Evolutionary conservation across 2,113 vertebrate genomes (phyloP), one percentile per base, ranked within the genome.

Genomic region (Probosciger aterrimus): DNA sequence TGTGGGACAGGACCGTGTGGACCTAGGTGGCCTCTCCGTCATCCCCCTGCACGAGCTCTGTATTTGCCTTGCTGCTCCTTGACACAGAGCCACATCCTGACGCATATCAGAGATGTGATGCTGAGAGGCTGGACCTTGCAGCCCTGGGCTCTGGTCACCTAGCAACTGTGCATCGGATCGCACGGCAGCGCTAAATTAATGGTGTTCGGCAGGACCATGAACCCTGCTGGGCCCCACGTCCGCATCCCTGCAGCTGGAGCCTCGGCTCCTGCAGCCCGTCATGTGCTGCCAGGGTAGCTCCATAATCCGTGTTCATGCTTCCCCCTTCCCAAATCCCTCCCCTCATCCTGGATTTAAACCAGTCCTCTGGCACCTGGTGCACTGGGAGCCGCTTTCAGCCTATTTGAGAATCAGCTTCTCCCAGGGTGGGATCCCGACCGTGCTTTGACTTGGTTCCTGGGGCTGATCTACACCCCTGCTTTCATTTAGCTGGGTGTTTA

Each of bases 61-160:
- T 25, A 7, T 76, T 77, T 57, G 9, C 16, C 22, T 46, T 25
- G 84, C 52, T 1, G 2, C 55, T 67, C 31, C 39, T 41, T 76
- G 77, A 28, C 18, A 6, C 7, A 13, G 17, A 75, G 46, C 35
- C 19, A 30, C 5, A 3, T 46, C 60, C 50, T 37, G 46, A 11
- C 63, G 47, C 43, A 33, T 77, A 39, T n/a, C 62, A 67, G 67
- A 27, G 85, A 43, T 0, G 7, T 0, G 57, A 41, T 50, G 85
- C 78, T 33, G 82, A 82, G 30, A 67, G 91, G 88, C 88, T 80
- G 90, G 90, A 82, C 84, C 31, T 28, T 20, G 10, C 77, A 87
- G 55, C 82, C 79, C 91, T 67, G 75, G 30, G 78, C 78, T 93
- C 67, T 3, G 41, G 95, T 97, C 94, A 95, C 96, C 94, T 96